phyloP scores from a whole-genome alignment of 1,140 invertebrate genomes.

The Paracyclopina nana region DNA sequence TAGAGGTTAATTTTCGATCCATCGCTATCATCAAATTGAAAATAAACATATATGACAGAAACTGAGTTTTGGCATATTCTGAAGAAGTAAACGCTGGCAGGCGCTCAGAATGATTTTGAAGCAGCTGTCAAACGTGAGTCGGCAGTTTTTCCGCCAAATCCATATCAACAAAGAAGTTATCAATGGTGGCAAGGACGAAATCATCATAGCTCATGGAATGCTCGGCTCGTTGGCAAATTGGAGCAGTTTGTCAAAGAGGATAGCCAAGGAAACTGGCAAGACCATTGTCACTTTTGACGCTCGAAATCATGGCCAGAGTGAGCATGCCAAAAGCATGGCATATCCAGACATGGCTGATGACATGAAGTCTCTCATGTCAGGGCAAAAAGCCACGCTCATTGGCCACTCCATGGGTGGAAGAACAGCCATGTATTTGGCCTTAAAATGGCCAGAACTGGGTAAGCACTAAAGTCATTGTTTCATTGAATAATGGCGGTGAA shows the following conservation, averaged over 20 bases:
- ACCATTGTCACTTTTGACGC: neutral
- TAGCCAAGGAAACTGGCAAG: neutral
- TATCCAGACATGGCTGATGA: neutral
- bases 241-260: neutral
- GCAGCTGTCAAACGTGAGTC: no score
- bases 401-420: neutral
- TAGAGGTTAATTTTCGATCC: no score
- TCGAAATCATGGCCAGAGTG: slow-evolving; percentile 1
- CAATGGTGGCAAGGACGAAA: no score
- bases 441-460: neutral
- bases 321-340: neutral
- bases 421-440: neutral
- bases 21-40: no score
- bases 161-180: no score
- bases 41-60: no score
- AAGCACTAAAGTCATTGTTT: no score
- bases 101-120: no score
- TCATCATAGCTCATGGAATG: neutral
- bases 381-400: neutral
- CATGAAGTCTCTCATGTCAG: neutral
- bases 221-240: neutral
- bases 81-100: no score
- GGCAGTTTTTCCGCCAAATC: no score
- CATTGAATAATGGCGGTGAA: no score
- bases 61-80: no score